Percentiles rank a stretch among this genome's conserved stretches.
Conservation (phyloP, 1,140 invertebrate species). For the Bombyx mori region ASM3026992v2 NC_085107.1:11442501-11443000, state of each 20-base stretch:
- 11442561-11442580: conserved; percentile 62
- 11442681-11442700: conserved; percentile 18
- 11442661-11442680: conserved; percentile 20
- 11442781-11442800: conserved; percentile 21
- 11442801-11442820: conserved; percentile 41
- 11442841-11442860: conserved; percentile 54
- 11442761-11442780: conserved; percentile 19
- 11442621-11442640: conserved; percentile 64
- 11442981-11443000: conserved; percentile 64
- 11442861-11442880: conserved; percentile 66
- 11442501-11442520: conserved; percentile 38
- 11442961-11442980: conserved; percentile 67
- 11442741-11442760: conserved; percentile 34
- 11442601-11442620: conserved; percentile 58
- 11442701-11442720: conserved; percentile 1
- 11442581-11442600: conserved; percentile 71
- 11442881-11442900: conserved; percentile 63
- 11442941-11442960: conserved; percentile 68
- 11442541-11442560: conserved; percentile 36
- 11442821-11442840: conserved; percentile 53
- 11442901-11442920: conserved; percentile 65
- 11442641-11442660: conserved; percentile 17
- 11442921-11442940: conserved; percentile 70
- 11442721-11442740: conserved; percentile 23
- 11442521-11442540: conserved; percentile 42